These are phyloP conservation scores for Drepana arcuata DNA, from an alignment of 1,140 invertebrate genomes.

Conservation along the genomic window DNA sequence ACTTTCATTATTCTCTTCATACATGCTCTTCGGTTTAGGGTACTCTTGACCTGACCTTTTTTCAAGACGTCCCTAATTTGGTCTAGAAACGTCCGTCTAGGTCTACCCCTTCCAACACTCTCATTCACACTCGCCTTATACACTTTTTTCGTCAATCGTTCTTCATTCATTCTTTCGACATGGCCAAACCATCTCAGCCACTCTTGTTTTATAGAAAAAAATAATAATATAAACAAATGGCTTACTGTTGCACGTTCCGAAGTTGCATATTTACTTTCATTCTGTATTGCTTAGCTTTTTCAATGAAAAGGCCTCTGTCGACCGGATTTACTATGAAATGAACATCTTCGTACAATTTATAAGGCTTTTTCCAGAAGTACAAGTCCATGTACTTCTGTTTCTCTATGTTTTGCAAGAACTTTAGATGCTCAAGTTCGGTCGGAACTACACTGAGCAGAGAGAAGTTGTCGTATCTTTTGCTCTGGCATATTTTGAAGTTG, in stretches of 20 bases:
- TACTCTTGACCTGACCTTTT: too few relatives aligned
- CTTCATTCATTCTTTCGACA: too few relatives aligned
- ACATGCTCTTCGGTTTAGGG: too few relatives aligned
- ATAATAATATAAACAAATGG: too few relatives aligned
- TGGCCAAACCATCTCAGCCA: too few relatives aligned
- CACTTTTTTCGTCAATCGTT: too few relatives aligned
- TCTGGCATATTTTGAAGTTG: conserved; percentile 20
- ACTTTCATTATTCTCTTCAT: too few relatives aligned
- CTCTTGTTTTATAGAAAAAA: too few relatives aligned
- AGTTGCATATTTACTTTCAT: conserved; percentile 21
- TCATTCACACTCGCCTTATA: too few relatives aligned
- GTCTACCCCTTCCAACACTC: too few relatives aligned
- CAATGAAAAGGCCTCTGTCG: conserved; percentile 29
- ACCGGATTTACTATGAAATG: conserved; percentile 38
- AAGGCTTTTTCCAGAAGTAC: conserved; percentile 42
- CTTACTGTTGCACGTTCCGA: conserved; percentile 29
- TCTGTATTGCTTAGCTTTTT: conserved; percentile 35
- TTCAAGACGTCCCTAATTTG: too few relatives aligned
- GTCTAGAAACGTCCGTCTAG: too few relatives aligned
- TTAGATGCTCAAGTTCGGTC: conserved; percentile 31
- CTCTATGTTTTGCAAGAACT: conserved; percentile 42
- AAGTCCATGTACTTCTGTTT: conserved; percentile 39
- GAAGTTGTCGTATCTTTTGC: conserved; percentile 32
- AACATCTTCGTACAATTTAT: conserved; percentile 31
- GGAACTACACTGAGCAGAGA: conserved; percentile 26